These are phyloP conservation scores for Fulica atra DNA, from an alignment of 2,113 vertebrate genomes.

Conservation along the genomic window DNA sequence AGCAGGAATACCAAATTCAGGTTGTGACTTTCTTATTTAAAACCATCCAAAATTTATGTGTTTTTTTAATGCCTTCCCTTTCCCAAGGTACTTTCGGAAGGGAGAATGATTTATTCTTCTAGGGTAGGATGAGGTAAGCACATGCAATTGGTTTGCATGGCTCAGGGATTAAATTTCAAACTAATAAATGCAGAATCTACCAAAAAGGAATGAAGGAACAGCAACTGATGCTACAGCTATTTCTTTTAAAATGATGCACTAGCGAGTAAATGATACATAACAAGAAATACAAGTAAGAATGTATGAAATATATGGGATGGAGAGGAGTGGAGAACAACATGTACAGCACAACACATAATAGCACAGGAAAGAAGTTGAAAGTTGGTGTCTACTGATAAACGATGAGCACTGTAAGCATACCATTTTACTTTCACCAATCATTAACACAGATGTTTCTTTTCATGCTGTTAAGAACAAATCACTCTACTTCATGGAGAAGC, in stretches of 20 bases:
- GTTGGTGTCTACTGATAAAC: background rate
- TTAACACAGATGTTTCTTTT: background rate
- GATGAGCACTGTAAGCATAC: background rate
- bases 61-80: background rate
- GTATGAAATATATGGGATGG: background rate
- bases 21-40: background rate
- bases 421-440: slow-evolving; percentile 66
- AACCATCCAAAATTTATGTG: background rate
- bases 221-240: background rate
- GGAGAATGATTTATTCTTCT: background rate
- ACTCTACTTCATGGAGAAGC: background rate
- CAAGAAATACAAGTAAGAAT: background rate
- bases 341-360: background rate
- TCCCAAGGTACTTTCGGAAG: background rate
- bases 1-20: background rate
- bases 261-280: background rate
- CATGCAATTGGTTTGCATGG: background rate
- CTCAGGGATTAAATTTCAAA: background rate
- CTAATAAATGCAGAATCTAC: background rate
- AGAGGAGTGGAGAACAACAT: background rate
- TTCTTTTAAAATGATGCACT: background rate
- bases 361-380: background rate
- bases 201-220: background rate
- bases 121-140: background rate
- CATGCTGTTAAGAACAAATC: background rate